These are phyloP conservation scores for Pluvialis apricaria DNA, from an alignment of 2,113 vertebrate genomes.

Conservation along the genomic window DNA sequence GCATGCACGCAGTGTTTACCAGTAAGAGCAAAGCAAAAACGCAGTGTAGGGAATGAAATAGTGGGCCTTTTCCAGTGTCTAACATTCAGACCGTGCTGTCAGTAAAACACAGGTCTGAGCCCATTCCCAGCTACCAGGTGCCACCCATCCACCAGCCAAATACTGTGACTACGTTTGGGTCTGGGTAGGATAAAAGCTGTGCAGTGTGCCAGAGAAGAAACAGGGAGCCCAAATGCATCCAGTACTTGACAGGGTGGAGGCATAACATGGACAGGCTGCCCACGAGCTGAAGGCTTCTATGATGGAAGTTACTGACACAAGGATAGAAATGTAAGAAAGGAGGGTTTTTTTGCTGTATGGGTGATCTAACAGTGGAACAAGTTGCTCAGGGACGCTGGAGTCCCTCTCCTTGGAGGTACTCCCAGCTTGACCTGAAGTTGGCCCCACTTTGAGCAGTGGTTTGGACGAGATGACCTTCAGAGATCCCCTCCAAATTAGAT, in stretches of 20 bases:
- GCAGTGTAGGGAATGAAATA: not conserved
- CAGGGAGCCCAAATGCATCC: not conserved
- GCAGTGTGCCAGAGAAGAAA: not conserved
- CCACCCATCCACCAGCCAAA: not conserved
- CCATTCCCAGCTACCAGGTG: not conserved
- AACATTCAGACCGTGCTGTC: not conserved
- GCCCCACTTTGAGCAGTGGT: not conserved
- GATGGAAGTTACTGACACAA: not conserved
- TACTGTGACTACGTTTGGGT: not conserved
- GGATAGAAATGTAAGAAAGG: not conserved
- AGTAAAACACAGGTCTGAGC: not conserved
- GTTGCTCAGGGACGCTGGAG: not conserved
- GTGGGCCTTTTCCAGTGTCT: rapidly evolving
- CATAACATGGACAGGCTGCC: not conserved
- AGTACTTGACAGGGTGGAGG: not conserved
- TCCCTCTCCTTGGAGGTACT: not conserved
- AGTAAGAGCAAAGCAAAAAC: not conserved
- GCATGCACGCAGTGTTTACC: not conserved
- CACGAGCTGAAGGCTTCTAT: rapidly evolving
- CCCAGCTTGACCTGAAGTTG: not conserved
- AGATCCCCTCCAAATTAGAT: not conserved
- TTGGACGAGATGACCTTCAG: not conserved
- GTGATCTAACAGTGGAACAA: not conserved
- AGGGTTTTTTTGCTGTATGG: rapidly evolving
- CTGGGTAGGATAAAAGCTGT: not conserved